phyloP scores from a whole-genome alignment of 2,797 vertebrate species.

The Protosalanx chinensis region DNA sequence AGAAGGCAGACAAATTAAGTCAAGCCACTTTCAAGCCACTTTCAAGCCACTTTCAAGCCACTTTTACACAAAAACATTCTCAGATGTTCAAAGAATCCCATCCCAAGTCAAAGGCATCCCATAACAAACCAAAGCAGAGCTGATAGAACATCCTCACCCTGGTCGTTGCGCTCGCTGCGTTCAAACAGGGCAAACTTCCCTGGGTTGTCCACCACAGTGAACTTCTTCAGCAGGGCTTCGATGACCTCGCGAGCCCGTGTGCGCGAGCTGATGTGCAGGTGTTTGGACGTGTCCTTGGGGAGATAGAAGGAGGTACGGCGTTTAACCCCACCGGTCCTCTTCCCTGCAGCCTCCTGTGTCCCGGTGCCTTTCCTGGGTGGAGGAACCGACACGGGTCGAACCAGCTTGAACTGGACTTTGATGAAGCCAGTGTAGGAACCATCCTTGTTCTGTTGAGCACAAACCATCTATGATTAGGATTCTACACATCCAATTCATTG shows the following conservation, averaged over 20 bases:
- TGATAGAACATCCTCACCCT: constrained; percentile 71
- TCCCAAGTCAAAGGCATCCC: neutral
- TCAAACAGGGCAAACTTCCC: constrained; percentile 95
- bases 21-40: neutral
- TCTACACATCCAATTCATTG: neutral
- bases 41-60: neutral
- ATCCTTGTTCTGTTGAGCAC: constrained; percentile 82
- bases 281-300: constrained; percentile 92
- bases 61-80: neutral
- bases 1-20: constrained; percentile 2
- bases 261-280: constrained; percentile 89
- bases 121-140: neutral
- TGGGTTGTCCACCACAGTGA: constrained; percentile 92
- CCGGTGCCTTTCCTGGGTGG: constrained; percentile 75
- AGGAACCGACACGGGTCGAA: constrained; percentile 87
- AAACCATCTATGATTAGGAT: neutral
- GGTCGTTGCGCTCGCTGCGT: constrained; percentile 85
- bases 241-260: constrained; percentile 91
- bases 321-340: constrained; percentile 66
- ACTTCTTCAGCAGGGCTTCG: constrained; percentile 90
- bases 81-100: neutral
- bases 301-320: constrained; percentile 95
- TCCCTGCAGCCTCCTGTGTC: constrained; percentile 68
- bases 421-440: constrained; percentile 95
- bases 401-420: constrained; percentile 92